These are phyloP conservation scores for Thysanoteuthis rhombus DNA, from an alignment of 2,888 invertebrate species.

Conservation along the genomic window DNA sequence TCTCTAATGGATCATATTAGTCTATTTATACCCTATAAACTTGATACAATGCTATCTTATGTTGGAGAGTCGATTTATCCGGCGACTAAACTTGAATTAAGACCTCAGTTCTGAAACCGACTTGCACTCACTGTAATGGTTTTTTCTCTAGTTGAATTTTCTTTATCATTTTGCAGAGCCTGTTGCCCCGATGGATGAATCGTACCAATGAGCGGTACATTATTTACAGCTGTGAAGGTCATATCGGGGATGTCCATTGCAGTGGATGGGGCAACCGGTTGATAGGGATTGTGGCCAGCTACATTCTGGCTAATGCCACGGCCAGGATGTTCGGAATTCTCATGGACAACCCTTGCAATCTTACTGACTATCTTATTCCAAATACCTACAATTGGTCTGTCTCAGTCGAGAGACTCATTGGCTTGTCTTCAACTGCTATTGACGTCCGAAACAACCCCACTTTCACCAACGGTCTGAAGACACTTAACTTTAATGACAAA, in stretches of 20 bases:
- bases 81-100: too few species aligned
- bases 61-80: too few species aligned
- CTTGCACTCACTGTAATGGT: background rate
- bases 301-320: conserved; percentile 36
- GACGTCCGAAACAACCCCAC: background rate
- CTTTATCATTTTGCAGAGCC: background rate
- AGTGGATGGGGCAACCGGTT: conserved; percentile 42
- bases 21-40: too few species aligned
- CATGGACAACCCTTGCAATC: conserved; percentile 38
- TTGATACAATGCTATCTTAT: too few species aligned
- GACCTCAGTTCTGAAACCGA: too few species aligned
- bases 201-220: background rate
- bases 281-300: conserved; percentile 39
- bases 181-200: background rate
- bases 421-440: background rate
- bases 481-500: background rate
- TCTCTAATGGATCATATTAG: too few species aligned
- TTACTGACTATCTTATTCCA: conserved; percentile 33
- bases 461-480: background rate
- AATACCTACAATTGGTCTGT: conserved; percentile 33
- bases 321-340: conserved; percentile 37
- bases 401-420: background rate
- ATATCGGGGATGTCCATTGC: conserved; percentile 27
- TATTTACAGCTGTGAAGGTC: conserved; percentile 17
- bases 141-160: background rate